Percentiles rank a stretch among this genome's conserved stretches.
Evolutionary conservation across 2,113 vertebrate species (phyloP).

Genomic region (Ciconia boyciana): DNA sequence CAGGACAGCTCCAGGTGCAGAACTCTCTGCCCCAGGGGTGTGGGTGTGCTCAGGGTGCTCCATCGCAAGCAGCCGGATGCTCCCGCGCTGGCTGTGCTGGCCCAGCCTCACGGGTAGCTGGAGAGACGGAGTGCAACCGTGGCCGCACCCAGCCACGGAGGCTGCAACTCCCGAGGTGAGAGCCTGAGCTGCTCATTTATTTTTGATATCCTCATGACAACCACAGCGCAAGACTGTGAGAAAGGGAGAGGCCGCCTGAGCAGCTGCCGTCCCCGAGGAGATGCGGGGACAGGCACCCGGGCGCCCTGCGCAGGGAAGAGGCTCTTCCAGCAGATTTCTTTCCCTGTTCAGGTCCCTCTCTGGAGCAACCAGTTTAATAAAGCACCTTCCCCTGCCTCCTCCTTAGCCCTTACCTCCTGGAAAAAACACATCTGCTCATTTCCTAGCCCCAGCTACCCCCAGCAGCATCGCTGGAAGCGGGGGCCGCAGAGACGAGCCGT

Average conservation of each 20-base stretch:
- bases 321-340: neutral
- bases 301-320: neutral
- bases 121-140: rapidly evolving
- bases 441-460: neutral
- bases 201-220: neutral
- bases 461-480: neutral
- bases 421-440: neutral
- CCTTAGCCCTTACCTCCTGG: neutral
- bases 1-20: neutral
- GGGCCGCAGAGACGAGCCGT: neutral
- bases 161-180: neutral
- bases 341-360: neutral
- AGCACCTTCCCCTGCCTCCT: neutral
- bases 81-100: rapidly evolving
- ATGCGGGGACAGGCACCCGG: neutral
- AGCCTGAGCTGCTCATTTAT: neutral
- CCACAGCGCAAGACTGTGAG: neutral
- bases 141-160: neutral
- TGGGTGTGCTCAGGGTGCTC: neutral
- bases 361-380: neutral
- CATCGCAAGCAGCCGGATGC: rapidly evolving
- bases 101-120: rapidly evolving
- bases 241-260: neutral
- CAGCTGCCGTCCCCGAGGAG: neutral
- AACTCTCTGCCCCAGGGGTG: neutral